Percentiles rank a stretch among this genome's conserved stretches.
Conservation (phyloP, 2,113 vertebrate species). For the Redunca redunca region DNA sequence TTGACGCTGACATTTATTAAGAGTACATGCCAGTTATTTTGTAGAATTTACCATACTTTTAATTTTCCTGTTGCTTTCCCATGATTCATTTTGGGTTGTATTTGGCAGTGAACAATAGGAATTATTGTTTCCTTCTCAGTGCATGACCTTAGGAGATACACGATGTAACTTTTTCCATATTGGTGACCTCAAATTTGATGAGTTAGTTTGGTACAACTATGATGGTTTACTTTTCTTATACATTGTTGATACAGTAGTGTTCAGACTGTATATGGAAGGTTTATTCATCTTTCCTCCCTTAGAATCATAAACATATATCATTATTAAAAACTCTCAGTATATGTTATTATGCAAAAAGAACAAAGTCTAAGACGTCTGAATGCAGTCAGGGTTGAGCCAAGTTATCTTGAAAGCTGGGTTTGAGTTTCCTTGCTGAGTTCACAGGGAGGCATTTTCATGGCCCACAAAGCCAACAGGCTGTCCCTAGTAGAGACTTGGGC, state of each 20-base stretch:
- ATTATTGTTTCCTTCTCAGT: background rate
- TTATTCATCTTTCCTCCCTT: background rate
- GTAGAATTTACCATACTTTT: background rate
- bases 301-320: background rate
- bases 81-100: background rate
- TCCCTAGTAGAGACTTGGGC: background rate
- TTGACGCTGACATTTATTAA: background rate
- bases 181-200: background rate
- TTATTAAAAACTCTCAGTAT: background rate
- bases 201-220: background rate
- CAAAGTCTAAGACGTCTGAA: background rate
- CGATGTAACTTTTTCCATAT: background rate
- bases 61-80: background rate
- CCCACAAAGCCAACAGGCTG: background rate
- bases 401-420: background rate
- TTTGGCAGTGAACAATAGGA: background rate
- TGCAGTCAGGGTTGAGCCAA: background rate
- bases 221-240: background rate
- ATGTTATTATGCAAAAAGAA: background rate
- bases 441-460: background rate
- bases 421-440: background rate
- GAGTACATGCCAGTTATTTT: background rate
- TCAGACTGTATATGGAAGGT: background rate
- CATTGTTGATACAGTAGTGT: background rate
- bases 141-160: background rate